A percentile compares a stretch with the other conserved stretches of the same genome.
Evolutionary conservation across 2,888 invertebrate genomes (phyloP).

Genomic region (Parasteatoda lunata): DNA sequence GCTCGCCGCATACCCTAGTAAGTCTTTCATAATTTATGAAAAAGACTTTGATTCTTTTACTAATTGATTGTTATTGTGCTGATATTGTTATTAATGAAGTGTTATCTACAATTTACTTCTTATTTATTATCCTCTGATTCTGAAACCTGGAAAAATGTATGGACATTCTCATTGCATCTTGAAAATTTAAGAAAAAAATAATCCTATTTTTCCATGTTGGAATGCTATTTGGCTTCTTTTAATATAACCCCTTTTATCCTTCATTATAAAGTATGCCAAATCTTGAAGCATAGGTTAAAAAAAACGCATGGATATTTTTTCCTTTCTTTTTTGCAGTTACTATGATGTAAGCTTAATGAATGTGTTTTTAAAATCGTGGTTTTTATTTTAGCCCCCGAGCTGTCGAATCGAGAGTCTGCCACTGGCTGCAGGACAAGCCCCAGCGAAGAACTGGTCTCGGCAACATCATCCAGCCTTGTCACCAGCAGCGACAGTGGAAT

Average conservation of each 20-base stretch:
- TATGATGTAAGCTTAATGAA: too few relatives aligned
- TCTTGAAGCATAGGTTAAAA: too few relatives aligned
- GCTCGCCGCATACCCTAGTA: slow-evolving; percentile 53
- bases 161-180: neutral
- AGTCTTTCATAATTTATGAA: slow-evolving; percentile 43
- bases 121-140: neutral
- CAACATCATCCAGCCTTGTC: slow-evolving; percentile 49
- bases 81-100: neutral
- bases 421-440: slow-evolving; percentile 66
- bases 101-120: neutral
- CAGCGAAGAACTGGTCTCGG: slow-evolving; percentile 38
- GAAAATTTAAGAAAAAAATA: too few relatives aligned
- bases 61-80: neutral
- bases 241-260: too few relatives aligned
- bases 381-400: slow-evolving; percentile 59
- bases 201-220: too few relatives aligned
- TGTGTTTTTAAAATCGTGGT: too few relatives aligned
- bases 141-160: neutral
- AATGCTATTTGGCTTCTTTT: too few relatives aligned
- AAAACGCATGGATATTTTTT: too few relatives aligned
- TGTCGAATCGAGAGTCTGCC: slow-evolving; percentile 67
- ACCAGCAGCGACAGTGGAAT: slow-evolving; percentile 64
- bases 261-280: too few relatives aligned
- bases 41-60: neutral
- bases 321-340: neutral